A percentile compares a stretch with the other conserved stretches of the same genome.
Evolutionary conservation across 1,140 invertebrate genomes (phyloP).

Genomic region (Gyrodactylus bullatarudis): DNA sequence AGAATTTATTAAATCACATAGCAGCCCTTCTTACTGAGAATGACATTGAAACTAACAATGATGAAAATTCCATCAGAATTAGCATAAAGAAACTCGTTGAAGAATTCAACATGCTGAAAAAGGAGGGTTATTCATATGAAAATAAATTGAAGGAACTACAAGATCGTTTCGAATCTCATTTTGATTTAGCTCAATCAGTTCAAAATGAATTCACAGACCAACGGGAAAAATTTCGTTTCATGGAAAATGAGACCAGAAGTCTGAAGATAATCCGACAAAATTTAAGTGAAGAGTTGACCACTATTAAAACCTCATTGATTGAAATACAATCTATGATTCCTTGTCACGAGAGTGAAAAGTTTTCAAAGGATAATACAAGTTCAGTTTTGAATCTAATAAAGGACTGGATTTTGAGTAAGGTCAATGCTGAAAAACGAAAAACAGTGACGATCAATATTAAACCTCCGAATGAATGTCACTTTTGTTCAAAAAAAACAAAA

Average conservation of each 20-base stretch:
- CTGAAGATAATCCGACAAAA: background rate
- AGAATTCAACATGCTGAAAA: background rate
- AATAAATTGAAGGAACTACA: background rate
- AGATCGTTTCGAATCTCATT: background rate
- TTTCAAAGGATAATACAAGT: no score
- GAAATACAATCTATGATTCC: no score
- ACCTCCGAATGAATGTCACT: background rate
- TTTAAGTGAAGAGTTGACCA: no score
- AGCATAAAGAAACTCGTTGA: background rate
- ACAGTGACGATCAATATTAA: no score
- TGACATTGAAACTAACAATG: background rate
- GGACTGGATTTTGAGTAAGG: no score
- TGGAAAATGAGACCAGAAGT: background rate
- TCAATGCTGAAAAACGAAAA: no score
- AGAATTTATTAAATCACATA: background rate
- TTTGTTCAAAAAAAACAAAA: background rate
- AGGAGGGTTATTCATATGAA: background rate
- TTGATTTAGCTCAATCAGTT: background rate
- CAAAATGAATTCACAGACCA: background rate
- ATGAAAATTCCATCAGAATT: background rate
- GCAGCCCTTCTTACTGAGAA: background rate
- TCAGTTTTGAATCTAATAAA: no score
- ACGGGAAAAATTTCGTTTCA: background rate
- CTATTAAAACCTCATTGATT: no score
- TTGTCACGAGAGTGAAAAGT: no score